These are phyloP conservation scores for Tangara arthus DNA, from an alignment of 2,797 vertebrate species.

Conservation along the genomic window DNA sequence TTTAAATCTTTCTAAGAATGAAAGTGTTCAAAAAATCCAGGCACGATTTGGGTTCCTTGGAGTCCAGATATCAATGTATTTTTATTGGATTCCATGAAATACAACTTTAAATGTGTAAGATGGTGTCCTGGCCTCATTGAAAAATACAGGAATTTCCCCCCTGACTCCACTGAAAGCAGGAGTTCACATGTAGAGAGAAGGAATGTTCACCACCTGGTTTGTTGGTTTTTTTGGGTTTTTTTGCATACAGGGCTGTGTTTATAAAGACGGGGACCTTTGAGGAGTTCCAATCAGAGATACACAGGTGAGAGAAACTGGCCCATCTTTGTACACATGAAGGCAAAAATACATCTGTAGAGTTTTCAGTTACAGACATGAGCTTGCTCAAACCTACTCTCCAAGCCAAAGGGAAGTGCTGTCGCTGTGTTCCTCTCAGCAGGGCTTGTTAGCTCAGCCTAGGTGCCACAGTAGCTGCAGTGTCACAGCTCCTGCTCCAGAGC, in stretches of 20 bases:
- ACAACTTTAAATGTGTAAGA: neutral
- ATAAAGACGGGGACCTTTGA: neutral
- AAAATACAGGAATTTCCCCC: neutral
- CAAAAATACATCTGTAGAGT: neutral
- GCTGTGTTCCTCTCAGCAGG: neutral
- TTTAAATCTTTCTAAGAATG: neutral
- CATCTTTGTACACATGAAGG: neutral
- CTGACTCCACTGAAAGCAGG: neutral
- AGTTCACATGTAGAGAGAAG: neutral
- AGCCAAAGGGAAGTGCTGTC: neutral
- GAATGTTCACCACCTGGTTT: neutral
- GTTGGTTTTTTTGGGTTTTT: neutral
- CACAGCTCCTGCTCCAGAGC: neutral
- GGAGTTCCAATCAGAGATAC: neutral
- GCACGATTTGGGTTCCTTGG: neutral
- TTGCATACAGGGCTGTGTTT: neutral
- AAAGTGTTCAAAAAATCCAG: neutral
- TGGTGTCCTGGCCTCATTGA: neutral
- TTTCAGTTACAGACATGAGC: neutral
- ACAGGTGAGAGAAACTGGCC: neutral
- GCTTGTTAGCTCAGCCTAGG: neutral
- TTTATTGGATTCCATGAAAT: neutral
- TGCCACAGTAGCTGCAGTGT: neutral
- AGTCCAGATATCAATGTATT: neutral
- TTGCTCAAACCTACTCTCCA: neutral